These are phyloP conservation scores for Eumaeus atala DNA, from an alignment of 1,140 invertebrate genomes.

Conservation along the genomic window DNA sequence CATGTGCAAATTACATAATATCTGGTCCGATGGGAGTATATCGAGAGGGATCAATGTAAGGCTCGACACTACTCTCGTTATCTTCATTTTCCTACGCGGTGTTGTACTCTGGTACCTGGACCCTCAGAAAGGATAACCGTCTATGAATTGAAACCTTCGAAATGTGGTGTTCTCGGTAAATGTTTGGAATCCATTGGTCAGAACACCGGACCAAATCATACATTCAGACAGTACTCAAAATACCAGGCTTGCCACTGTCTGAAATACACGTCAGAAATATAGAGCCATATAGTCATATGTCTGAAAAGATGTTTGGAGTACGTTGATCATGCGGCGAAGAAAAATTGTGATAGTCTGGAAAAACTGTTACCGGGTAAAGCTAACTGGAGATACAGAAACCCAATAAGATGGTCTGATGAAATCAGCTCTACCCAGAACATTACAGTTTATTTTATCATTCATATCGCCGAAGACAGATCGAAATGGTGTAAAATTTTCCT, in stretches of 20 bases:
- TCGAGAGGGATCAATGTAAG: slow-evolving; percentile 15
- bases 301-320: too few species aligned
- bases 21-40: slow-evolving; percentile 19
- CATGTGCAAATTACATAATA: slow-evolving; percentile 17
- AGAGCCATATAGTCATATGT: too few species aligned
- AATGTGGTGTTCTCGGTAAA: slow-evolving; percentile 32
- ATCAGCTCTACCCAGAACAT: too few species aligned
- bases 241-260: slow-evolving; percentile 20
- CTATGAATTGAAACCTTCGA: slow-evolving; percentile 31
- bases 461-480: too few species aligned
- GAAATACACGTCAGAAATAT: too few species aligned
- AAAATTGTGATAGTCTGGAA: too few species aligned
- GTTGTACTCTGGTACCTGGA: slow-evolving; percentile 34
- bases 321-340: too few species aligned
- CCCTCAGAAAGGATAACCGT: slow-evolving; percentile 22
- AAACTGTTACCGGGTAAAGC: too few species aligned
- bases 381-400: too few species aligned
- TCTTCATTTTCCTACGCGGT: slow-evolving; percentile 26
- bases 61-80: slow-evolving; percentile 18
- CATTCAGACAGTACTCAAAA: slow-evolving; percentile 12
- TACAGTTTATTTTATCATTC: too few species aligned
- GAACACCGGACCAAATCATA: slow-evolving; percentile 23
- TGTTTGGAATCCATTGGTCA: slow-evolving; percentile 24
- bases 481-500: too few species aligned
- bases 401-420: too few species aligned